Base-by-base conservation (phyloP, 2,797 vertebrate species). In the Pogoniulus pusillus region DNA sequence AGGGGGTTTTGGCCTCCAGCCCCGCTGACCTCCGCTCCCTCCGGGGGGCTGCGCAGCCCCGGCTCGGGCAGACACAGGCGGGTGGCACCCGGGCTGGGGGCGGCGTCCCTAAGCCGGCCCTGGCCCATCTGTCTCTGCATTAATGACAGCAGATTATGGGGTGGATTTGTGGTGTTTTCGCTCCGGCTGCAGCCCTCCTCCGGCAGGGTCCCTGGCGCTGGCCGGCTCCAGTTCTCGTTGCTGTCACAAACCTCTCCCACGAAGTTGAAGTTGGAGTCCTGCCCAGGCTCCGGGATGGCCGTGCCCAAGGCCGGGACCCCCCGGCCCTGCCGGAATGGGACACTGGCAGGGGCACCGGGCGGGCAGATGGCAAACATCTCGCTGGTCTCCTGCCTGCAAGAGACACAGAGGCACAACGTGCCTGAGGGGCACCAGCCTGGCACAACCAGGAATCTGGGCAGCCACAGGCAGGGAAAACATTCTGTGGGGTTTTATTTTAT, bases 201-300 rank as follows among this genome's bases (percentile, higher is more conserved):
- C 9, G 62, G 65, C 6, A 2, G 23, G 58, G 80, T 63, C 43
- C 95, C 96, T 1, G 94, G 97, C 3, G 93, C 97, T 53, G 97
- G 72, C 93, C 94, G 98, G 93, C 98, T 98, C 92, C 98, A 98
- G 93, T 99, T 99, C 96, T 99, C 98, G 8, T 99, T 99, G 93
- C 97, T 96, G 84, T 98, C 97, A 23, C 95, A 98, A 64, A 85
- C 96, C 77, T 97, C 97, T 7, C 96, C 97, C 97, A 98, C 92
- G 87, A 99, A 99, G 97, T 99, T 99, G 94, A 98, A 99, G 96
- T 99, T 99, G 88, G 97, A 98, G 9, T 99, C 98, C 54, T 98
- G 95, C 29, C 95, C 34, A 1, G 89, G 55, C 53, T 64, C 93
- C 1, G 92, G 76, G 71, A 75, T 11, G 62, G 95, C 16, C 4